Percentiles rank a stretch among this genome's conserved stretches.
Evolutionary conservation across 2,888 invertebrate species (phyloP).

Genomic region (Mallateleia sp.): DNA sequence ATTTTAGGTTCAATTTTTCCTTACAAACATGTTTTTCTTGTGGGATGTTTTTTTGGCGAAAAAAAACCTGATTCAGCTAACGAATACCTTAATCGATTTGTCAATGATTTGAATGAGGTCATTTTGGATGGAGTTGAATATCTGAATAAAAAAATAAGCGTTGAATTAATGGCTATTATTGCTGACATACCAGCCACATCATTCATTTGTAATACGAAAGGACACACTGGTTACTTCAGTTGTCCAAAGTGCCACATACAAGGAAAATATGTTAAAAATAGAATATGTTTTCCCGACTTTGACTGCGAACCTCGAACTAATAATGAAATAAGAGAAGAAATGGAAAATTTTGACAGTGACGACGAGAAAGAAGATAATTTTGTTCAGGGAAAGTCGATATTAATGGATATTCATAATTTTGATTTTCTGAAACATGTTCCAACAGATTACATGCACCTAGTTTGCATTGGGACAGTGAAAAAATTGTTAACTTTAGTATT

Average conservation of each 20-base stretch:
- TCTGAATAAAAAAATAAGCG: too few relatives aligned
- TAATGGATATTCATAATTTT: slow-evolving; percentile 48
- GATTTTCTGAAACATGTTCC: slow-evolving; percentile 39
- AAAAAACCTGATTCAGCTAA: too few relatives aligned
- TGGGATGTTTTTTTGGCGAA: too few relatives aligned
- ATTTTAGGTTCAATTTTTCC: too few relatives aligned
- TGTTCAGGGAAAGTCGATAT: slow-evolving; percentile 29
- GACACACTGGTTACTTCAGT: slow-evolving; percentile 35
- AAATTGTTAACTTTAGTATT: slow-evolving; percentile 24
- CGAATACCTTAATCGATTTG: too few relatives aligned
- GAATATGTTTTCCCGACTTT: slow-evolving; percentile 45
- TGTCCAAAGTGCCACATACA: slow-evolving; percentile 49
- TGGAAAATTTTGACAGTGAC: background rate
- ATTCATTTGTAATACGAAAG: slow-evolving; percentile 43
- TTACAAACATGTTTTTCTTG: too few relatives aligned
- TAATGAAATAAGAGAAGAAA: slow-evolving; percentile 18
- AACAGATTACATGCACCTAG: slow-evolving; percentile 27
- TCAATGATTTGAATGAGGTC: too few relatives aligned
- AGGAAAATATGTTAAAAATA: slow-evolving; percentile 40
- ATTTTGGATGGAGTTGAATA: too few relatives aligned
- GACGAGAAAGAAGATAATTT: slow-evolving; percentile 23
- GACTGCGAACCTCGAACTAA: slow-evolving; percentile 28
- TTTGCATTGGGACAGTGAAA: slow-evolving; percentile 43
- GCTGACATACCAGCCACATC: slow-evolving; percentile 57
- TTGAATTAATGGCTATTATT: slow-evolving; percentile 37